Percentiles rank a stretch among this genome's conserved stretches.
Evolutionary conservation across 2,888 invertebrate genomes (phyloP).

Genomic region (Netelia melanura): DNA sequence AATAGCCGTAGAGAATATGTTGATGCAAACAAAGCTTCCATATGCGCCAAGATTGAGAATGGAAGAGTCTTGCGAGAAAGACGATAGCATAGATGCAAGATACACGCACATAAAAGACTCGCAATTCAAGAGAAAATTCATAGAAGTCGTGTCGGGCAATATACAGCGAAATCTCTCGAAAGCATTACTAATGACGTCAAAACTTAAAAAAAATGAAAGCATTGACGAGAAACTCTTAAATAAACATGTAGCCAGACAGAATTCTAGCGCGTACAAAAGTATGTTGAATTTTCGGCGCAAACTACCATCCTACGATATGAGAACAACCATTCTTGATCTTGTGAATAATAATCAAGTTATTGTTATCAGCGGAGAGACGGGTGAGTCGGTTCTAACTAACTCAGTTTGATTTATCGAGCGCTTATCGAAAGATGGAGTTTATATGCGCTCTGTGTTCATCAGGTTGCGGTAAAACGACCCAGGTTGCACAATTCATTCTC

Average conservation of each 20-base stretch:
- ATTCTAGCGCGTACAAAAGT: constrained; percentile 84
- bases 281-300: constrained; percentile 88
- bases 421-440: constrained; percentile 12
- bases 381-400: constrained; percentile 72
- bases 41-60: constrained; percentile 64
- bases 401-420: neutral
- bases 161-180: constrained; percentile 88
- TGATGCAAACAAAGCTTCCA: constrained; percentile 49
- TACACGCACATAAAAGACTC: constrained; percentile 86
- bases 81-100: constrained; percentile 76
- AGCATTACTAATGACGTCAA: constrained; percentile 79
- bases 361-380: constrained; percentile 92
- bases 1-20: constrained; percentile 55
- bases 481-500: constrained; percentile 95
- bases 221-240: constrained; percentile 85
- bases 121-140: constrained; percentile 87
- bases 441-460: constrained; percentile 63
- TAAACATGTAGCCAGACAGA: constrained; percentile 82
- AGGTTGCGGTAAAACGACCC: constrained; percentile 98
- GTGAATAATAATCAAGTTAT: constrained; percentile 90
- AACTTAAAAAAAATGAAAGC: constrained; percentile 77
- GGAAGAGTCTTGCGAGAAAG: constrained; percentile 46
- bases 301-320: constrained; percentile 89
- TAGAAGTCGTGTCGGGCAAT: constrained; percentile 88
- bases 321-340: constrained; percentile 87